Conservation (phyloP, 2,113 vertebrate species). For the Megaleporinus macrocephalus region DNA sequence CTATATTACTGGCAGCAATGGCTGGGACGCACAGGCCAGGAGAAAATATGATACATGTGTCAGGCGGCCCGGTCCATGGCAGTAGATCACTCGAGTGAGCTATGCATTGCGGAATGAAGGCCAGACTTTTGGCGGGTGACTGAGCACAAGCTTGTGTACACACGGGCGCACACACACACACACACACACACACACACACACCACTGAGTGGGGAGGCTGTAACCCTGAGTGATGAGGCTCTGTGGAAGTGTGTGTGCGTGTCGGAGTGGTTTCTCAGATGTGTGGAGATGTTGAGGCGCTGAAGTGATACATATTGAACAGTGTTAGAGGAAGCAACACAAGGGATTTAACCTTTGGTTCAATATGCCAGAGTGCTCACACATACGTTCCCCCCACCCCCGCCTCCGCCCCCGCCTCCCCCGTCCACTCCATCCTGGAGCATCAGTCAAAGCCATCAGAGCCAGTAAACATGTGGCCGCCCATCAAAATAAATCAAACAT, state of each 20-base stretch:
- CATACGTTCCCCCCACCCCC: slow-evolving; percentile 43
- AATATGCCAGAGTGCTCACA: slow-evolving; percentile 68
- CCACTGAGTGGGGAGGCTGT: slow-evolving; percentile 69
- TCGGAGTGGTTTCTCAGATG: background rate
- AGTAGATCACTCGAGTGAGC: slow-evolving; percentile 36
- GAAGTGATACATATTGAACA: slow-evolving; percentile 37
- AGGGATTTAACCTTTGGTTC: slow-evolving; percentile 73
- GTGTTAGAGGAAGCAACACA: slow-evolving; percentile 47
- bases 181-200: no score
- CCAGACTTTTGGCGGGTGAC: slow-evolving; percentile 51
- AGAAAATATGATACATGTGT: slow-evolving; percentile 42
- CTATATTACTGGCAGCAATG: slow-evolving; percentile 21
- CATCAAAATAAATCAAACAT: slow-evolving; percentile 30
- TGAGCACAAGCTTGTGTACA: slow-evolving; percentile 67
- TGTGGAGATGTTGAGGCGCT: slow-evolving; percentile 18
- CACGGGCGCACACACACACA: no score
- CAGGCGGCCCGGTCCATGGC: slow-evolving; percentile 6
- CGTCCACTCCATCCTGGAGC: background rate
- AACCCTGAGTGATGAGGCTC: slow-evolving; percentile 51
- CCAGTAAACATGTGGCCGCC: slow-evolving; percentile 40
- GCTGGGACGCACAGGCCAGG: slow-evolving; percentile 16
- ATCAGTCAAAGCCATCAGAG: slow-evolving; percentile 23
- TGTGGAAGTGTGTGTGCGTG: slow-evolving; percentile 55
- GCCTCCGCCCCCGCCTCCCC: no score
- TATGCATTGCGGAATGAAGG: slow-evolving; percentile 33